Evolutionary conservation across 2,113 vertebrate species (phyloP).

Genomic region (Pituophis catenifer): DNA sequence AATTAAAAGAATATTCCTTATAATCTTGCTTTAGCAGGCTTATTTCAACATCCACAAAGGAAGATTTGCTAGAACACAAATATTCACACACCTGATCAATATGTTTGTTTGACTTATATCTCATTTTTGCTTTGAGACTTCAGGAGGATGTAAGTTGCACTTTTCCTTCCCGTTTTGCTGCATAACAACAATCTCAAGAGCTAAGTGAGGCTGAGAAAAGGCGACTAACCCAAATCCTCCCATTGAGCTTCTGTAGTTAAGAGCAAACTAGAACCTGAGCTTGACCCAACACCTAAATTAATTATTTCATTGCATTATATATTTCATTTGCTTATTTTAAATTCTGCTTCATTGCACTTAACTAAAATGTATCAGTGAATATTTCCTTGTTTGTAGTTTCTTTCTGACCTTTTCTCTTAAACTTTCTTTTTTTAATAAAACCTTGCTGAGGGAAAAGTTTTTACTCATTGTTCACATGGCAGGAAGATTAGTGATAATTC

Average conservation of each 20-base stretch:
- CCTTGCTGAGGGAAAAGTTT: slow-evolving; percentile 18
- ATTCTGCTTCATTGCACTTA: not conserved
- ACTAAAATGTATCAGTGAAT: not conserved
- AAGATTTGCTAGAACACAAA: not conserved
- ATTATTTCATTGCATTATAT: not conserved
- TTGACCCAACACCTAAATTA: not conserved
- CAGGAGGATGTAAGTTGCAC: not conserved
- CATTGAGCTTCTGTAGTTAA: not conserved
- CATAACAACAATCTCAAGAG: not conserved
- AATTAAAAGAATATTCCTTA: not conserved
- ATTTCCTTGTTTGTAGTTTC: not conserved
- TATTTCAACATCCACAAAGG: not conserved
- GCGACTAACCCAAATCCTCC: not conserved
- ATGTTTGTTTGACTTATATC: not conserved
- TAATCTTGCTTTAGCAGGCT: not conserved
- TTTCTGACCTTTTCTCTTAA: not conserved
- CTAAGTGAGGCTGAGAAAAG: not conserved
- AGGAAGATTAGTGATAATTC: slow-evolving; percentile 61
- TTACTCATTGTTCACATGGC: slow-evolving; percentile 41
- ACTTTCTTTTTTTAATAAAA: not conserved
- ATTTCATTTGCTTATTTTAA: not conserved
- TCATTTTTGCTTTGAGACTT: not conserved
- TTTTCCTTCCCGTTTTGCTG: not conserved
- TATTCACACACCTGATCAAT: not conserved
- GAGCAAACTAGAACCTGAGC: not conserved